Base-by-base conservation (phyloP, 1,140 invertebrate genomes). In the Drosophila erecta region DNA sequence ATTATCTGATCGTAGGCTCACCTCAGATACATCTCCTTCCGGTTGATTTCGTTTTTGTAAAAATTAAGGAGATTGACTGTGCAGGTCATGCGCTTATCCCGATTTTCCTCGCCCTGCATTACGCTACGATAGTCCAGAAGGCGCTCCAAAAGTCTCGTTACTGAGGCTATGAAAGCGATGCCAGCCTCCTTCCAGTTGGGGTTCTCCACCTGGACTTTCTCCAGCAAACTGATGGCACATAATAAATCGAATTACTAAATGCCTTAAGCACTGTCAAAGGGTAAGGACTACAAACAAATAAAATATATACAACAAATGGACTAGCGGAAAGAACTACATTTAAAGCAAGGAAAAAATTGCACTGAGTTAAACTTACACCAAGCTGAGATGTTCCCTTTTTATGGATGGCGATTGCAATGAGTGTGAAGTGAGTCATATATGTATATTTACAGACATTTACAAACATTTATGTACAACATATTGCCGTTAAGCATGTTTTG, bases 1-100 rank as follows among this genome's bases (percentile, higher is more conserved):
- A 33, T 41, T 14, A 3, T 4, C 5, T 22, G 0, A 2, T 10
- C 0, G 6, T 14, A 1, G 11, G 11, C 47, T 15, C 44, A 92
- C 46, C 98, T 95, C 27, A 99, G 93, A 92, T 99, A 99, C 96
- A 99, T 98, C 92, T 99, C 98, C 81, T 98, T 97, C 30, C 98
- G 95, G 84, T 98, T 97, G 64, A 99, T 98, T 92, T 97, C 98
- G 91, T 98, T 97, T 92, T 98, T 98, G 93, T 99, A 99, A 92
- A 99, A 99, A 90, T 99, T 98, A 92, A 99, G 93, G 64, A 99
- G 93, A 93, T 99, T 99, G 44, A 99, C 98, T 2, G 98, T 99
- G 92, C 98, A 99, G 4, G 97, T 98, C 98, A 99, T 99, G 41
- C 98, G 94, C 92, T 98, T 98, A 84, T 98, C 97, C 22, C 97